These are phyloP conservation scores for Listronotus oregonensis DNA, from an alignment of 1,140 invertebrate genomes.

Conservation along the genomic window DNA sequence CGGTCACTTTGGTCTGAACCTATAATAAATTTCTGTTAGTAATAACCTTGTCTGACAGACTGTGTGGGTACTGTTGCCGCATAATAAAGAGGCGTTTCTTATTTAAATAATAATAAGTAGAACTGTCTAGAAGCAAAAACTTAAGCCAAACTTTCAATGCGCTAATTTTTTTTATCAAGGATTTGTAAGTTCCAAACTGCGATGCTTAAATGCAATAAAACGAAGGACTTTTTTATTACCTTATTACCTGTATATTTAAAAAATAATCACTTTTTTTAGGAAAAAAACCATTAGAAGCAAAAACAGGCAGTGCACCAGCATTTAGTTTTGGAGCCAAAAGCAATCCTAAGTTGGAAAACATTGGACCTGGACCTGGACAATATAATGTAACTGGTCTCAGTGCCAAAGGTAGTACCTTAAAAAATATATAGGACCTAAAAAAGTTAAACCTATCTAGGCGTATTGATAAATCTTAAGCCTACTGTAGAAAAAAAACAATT, in stretches of 20 bases:
- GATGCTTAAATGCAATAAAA: background rate
- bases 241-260: background rate
- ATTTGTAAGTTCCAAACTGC: too few relatives aligned
- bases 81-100: too few relatives aligned
- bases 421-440: too few relatives aligned
- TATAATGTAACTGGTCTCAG: slow-evolving; percentile 85
- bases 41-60: too few relatives aligned
- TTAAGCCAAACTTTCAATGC: too few relatives aligned
- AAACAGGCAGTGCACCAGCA: slow-evolving; percentile 73
- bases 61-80: too few relatives aligned
- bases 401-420: slow-evolving; percentile 66
- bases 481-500: too few relatives aligned
- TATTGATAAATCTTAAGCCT: too few relatives aligned
- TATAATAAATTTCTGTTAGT: too few relatives aligned
- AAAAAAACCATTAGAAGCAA: slow-evolving; percentile 74
- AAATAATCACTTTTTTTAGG: slow-evolving; percentile 59
- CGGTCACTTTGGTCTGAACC: background rate
- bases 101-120: background rate
- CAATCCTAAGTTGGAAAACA: slow-evolving; percentile 58
- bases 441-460: too few relatives aligned
- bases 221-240: background rate
- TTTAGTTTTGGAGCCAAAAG: slow-evolving; percentile 79
- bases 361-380: slow-evolving; percentile 83
- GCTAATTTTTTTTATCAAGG: too few relatives aligned
- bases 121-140: too few relatives aligned